Evolutionary conservation across 2,888 invertebrate species (phyloP), one percentile per base, ranked within the genome.

Genomic region (Eupithecia subumbrata): DNA sequence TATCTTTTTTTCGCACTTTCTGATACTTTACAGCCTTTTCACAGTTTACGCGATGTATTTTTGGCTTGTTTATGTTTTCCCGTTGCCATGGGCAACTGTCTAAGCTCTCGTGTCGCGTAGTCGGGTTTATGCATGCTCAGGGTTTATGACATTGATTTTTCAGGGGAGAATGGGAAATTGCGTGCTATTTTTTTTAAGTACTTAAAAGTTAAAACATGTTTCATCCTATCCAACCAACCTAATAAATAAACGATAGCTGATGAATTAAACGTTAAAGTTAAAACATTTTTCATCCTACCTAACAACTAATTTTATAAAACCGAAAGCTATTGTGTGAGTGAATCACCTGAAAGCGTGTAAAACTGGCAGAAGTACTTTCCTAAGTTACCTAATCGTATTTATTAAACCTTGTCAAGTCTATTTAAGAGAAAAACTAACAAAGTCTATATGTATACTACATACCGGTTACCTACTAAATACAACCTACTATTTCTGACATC

Each of bases 21-120:
- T 0, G 18, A 2, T 34, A 34, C 34, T 64, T 64, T 64, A 64
- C 18, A 16, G 34, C 18, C 8, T 63, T 30, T 30, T 48, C 8
- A 30, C 7, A 25, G 8, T 69, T 68, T 63, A 45, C 40, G n/a
- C 16, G 37, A 60, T 66, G 14, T 73, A 70, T 67, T 72, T 76
- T 63, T 73, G 71, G 71, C 68, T 76, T 80, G 76, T 79, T 80
- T 80, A 80, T 78, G 40, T 52, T 71, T 66, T 18, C 66, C 11
- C 60, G 82, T 82, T 79, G 78, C 71, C 66, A 79, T 68, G 67
- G 48, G 25, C 60, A 60, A 60, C 60, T 22, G 52, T 56, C 52
- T 12, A 7, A 3, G 56, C 25, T 12, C 25, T 25, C 60, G 22
- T 25, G 81, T 30, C 76, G 77, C 67, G 71, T 60, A n/a, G 48